Evolutionary conservation across 2,113 vertebrate genomes (phyloP), one percentile per base, ranked within the genome.

Genomic region (Lycaon pictus): DNA sequence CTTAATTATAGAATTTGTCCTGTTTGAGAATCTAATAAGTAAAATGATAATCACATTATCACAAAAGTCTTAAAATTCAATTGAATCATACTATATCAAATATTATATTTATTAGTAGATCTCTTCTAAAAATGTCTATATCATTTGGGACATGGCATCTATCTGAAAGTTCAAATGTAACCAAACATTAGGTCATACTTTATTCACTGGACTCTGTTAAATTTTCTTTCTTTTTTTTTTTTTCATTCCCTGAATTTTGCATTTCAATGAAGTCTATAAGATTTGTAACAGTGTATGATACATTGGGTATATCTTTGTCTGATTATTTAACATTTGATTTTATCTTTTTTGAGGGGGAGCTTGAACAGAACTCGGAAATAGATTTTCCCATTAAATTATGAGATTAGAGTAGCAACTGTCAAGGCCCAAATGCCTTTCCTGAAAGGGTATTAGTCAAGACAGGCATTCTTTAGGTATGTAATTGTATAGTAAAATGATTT

Each of bases 351-450:
- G 67, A 88, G 56, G 9, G 4, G 23, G 11, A 7, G 79, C 53
- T 9, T 23, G 5, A 13, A n/a, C 29, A 83, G 25, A 95, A 56
- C 15, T 92, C 90, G 22, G 27, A 93, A 98, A 93, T 60, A 63
- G 48, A 95, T 96, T 97, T 96, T 74, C 81, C 87, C 27, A 43
- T 96, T 95, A 93, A 96, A 92, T 90, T 74, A 17, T 82, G 86
- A 74, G 27, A 27, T 93, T 72, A 77, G 48, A 62, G 5, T 32
- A 58, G 6, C 6, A 90, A 69, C 19, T 84, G 9, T 58, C 11
- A 87, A 35, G 27, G 7, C 81, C 29, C 53, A 65, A 63, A 72
- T 62, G 15, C 0, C 55, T 92, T 95, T n/a, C 77, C 17, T 43
- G n/a, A 81, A 80, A 82, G 10, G 2, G 37, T 48, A 48, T 95